These are phyloP conservation scores for Delichon dasypus DNA, from an alignment of 2,797 vertebrate genomes.

Conservation along the genomic window DNA sequence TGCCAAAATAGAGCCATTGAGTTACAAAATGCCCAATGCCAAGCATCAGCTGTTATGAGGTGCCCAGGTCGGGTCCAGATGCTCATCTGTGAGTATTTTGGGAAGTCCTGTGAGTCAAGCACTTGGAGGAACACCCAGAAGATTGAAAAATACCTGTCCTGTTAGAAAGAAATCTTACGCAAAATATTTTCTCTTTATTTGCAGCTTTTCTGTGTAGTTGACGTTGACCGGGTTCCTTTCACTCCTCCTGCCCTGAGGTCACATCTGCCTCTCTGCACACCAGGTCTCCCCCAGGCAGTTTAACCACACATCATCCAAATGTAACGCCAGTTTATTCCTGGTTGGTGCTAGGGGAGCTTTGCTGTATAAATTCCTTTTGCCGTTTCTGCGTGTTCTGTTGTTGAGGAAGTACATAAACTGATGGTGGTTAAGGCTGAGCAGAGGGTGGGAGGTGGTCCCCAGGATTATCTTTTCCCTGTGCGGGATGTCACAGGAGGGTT, in stretches of 20 bases:
- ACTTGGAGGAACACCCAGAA: background rate
- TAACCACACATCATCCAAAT: background rate
- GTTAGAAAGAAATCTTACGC: background rate
- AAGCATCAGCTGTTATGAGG: background rate
- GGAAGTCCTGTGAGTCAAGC: background rate
- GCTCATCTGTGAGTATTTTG: background rate
- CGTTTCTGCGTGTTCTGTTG: background rate
- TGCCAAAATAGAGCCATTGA: background rate
- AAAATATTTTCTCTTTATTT: background rate
- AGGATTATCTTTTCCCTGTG: background rate
- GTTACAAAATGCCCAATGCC: background rate
- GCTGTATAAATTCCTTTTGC: background rate
- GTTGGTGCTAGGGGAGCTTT: background rate
- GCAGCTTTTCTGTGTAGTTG: background rate
- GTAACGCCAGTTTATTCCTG: background rate
- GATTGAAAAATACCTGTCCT: background rate
- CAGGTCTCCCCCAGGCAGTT: background rate
- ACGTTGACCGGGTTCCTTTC: background rate
- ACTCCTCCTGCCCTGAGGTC: background rate
- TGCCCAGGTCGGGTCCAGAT: background rate
- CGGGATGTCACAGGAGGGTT: background rate
- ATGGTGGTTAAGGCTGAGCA: background rate
- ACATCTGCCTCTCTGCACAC: background rate
- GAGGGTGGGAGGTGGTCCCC: background rate
- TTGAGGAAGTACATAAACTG: fast-evolving